Base-by-base conservation (phyloP, 2,888 invertebrate genomes). In the Heliothis peltigera region DNA sequence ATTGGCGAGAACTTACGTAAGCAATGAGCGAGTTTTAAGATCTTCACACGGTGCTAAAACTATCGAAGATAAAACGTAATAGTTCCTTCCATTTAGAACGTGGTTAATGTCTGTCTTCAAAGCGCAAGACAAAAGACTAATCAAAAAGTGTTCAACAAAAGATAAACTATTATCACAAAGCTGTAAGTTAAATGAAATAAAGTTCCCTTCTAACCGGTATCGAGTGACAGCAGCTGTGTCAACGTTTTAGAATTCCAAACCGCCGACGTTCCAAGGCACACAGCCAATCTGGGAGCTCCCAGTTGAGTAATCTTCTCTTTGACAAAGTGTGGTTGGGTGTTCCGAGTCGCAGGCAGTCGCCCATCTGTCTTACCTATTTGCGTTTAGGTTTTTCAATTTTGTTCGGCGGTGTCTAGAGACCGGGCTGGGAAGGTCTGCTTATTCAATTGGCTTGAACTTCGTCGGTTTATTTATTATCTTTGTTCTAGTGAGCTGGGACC, bases 261-360 rank as follows among this genome's bases (percentile, higher is more conserved):
- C 28, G 53, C n/a, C 55, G 28, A 55, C 55, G 64, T 48, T 61
- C 61, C 57, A 56, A 49, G 64, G 63, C 60, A 71, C 74, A 77
- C 79, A 66, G 68, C 52, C 77, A 75, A 77, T 70, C 77, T 64
- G 59, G 60, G 43, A 35, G 43, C 44, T 69, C 65, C 76, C 64
- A 51, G 63, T 52, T 62, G 49, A 57, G 76, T 84, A 80, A 83
- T 83, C 77, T 32, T 70, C 64, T 70, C 54, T 70, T 64, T 84
- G 84, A 84, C 79, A 84, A 84, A 84, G 84, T 75, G 71, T 76
- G 57, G 53, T 70, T 60, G 47, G 57, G 56, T 69, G 71, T 81
- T 70, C 68, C 59, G 62, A 65, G 66, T 64, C 64, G 35, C 44
- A 61, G 53, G 49, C 58, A 53, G 25, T 64, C 60, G 53, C 60